A percentile compares a stretch with the other conserved stretches of the same genome.
phyloP scores from a whole-genome alignment of 2,113 vertebrate genomes.

The Megaceryle torquata region DNA sequence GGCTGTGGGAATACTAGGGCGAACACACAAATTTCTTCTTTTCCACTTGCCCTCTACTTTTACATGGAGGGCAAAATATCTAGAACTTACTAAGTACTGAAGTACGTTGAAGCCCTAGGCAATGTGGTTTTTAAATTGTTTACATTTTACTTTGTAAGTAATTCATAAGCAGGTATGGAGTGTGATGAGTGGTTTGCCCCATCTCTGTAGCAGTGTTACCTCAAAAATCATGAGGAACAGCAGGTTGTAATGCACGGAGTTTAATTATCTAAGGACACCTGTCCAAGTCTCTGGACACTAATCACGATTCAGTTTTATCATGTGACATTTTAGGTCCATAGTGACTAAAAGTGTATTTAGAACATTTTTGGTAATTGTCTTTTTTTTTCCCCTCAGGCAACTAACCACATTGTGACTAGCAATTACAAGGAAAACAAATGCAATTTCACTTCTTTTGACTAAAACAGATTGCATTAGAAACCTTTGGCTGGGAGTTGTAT shows the following conservation, averaged over 20 bases:
- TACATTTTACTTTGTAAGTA: background rate
- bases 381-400: background rate
- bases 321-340: background rate
- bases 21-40: background rate
- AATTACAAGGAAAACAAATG: conserved; percentile 10
- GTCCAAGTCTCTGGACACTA: background rate
- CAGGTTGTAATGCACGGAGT: background rate
- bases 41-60: background rate
- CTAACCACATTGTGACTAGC: background rate
- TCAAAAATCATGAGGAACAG: background rate
- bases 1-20: background rate
- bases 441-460: background rate
- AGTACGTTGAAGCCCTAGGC: background rate
- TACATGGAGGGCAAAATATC: background rate
- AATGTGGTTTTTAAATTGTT: background rate
- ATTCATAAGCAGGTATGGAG: background rate
- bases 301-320: background rate
- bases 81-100: background rate
- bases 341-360: background rate
- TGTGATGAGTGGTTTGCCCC: background rate
- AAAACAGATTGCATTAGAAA: background rate
- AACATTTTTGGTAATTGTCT: background rate
- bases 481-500: background rate
- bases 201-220: background rate
- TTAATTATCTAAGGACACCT: background rate